Percentiles rank a stretch among this genome's conserved stretches.
phyloP scores from a whole-genome alignment of 2,888 invertebrate species.

The Meiosimyza decipiens region DNA sequence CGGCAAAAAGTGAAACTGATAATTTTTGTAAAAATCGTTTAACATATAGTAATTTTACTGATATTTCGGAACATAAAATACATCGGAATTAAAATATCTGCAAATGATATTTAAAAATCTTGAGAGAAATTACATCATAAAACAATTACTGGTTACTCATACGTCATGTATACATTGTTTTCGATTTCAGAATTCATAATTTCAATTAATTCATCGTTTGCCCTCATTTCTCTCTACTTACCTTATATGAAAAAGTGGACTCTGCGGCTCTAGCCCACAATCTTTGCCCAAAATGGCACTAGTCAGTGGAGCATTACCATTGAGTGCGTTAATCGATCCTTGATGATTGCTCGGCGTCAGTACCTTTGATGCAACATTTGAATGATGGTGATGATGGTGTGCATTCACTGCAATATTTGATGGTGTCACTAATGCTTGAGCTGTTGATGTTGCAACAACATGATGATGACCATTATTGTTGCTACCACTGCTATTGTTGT shows the following conservation, averaged over 20 bases:
- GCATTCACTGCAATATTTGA: slow-evolving; percentile 52
- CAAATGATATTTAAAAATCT: no score
- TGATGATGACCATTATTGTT: slow-evolving; percentile 50
- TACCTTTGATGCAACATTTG: slow-evolving; percentile 51
- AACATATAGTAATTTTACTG: no score
- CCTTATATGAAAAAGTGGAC: slow-evolving; percentile 67
- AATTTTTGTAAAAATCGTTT: no score
- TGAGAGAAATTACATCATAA: no score
- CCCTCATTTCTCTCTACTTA: slow-evolving; percentile 43
- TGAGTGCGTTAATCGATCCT: slow-evolving; percentile 72
- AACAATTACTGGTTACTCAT: no score
- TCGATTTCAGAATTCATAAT: neutral
- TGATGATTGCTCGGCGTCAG: slow-evolving; percentile 62
- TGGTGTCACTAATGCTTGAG: slow-evolving; percentile 49
- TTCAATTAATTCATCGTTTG: slow-evolving; percentile 19
- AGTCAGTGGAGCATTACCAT: slow-evolving; percentile 71
- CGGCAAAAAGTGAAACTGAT: no score
- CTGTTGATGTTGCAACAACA: slow-evolving; percentile 40
- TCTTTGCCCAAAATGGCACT: slow-evolving; percentile 50
- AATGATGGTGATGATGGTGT: slow-evolving; percentile 46
- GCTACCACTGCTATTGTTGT: slow-evolving; percentile 60
- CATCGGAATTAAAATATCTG: no score
- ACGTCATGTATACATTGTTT: no score
- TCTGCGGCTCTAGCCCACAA: slow-evolving; percentile 66
- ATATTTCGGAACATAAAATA: no score